Evolutionary conservation across 2,888 invertebrate genomes (phyloP).

Genomic region (Napeogenes sylphis): DNA sequence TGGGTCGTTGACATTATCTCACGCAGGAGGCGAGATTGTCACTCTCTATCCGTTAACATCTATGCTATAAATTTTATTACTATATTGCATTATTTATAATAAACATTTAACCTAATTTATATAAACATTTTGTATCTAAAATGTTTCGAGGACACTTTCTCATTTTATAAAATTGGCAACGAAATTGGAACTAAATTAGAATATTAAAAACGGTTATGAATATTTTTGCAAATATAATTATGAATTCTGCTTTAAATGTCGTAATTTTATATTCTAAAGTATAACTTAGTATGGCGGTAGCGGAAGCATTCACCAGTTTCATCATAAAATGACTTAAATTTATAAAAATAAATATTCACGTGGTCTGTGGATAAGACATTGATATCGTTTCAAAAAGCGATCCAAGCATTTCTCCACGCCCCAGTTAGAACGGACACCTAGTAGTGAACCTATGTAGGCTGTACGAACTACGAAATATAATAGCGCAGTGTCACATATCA

Average conservation of each 20-base stretch:
- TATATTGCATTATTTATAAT: neutral
- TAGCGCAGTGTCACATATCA: slow-evolving; percentile 58
- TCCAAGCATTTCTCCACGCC: slow-evolving; percentile 51
- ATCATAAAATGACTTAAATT: too few species aligned
- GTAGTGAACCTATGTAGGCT: slow-evolving; percentile 37
- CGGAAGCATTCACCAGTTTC: too few species aligned
- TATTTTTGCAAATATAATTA: neutral
- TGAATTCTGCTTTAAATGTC: neutral
- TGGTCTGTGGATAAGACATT: slow-evolving; percentile 11
- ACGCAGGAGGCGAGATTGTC: too few species aligned
- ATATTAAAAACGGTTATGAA: neutral
- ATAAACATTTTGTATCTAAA: slow-evolving; percentile 1
- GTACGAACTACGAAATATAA: slow-evolving; percentile 49
- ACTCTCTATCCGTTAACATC: too few species aligned
- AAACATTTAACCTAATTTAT: neutral
- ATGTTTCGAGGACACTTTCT: slow-evolving; percentile 5
- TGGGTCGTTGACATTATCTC: too few species aligned
- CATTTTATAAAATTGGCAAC: neutral
- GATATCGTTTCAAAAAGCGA: slow-evolving; percentile 24
- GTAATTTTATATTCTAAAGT: neutral
- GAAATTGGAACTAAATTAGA: neutral
- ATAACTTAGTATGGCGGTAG: too few species aligned
- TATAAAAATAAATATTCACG: too few species aligned
- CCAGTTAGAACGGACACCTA: slow-evolving; percentile 44
- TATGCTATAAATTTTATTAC: too few species aligned